Base-by-base conservation (phyloP, 2,888 invertebrate genomes). In the Phaonia tiefii region DNA sequence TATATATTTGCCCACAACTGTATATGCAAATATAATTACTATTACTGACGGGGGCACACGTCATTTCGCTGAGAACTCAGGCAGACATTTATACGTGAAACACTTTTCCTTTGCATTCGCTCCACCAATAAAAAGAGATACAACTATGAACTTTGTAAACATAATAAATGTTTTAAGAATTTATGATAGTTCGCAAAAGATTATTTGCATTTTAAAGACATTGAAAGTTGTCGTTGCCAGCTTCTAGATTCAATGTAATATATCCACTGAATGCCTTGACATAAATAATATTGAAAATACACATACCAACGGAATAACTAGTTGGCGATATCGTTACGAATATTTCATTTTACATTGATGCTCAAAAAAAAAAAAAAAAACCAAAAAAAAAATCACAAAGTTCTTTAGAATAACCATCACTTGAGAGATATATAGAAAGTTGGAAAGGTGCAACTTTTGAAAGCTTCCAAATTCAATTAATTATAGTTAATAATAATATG, bases 161-260 rank as follows among this genome's bases (percentile, higher is more conserved):
- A 75, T 58, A 56, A 76, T 54, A 25, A 54, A 42, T 75, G 26
- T 63, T 79, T 67, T 39, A n/a, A 71, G 54, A 67, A 60, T 75
- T 79, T 72, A 67, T 58, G 60, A 60, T 78, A 77, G 71, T 75
- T 67, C 39, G 37, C 39, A 69, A 69, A 13, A 69, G 69, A 69
- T 69, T 69, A 69, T 54, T 81, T 75, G 20, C 67, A 77, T 69
- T 63, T 54, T 20, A 39, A 66, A 26, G 56, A 78, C 72, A 67
- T 69, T 78, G 78, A 81, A 81, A 81, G 78, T 78, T 81, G 81
- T 78, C 31, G n/a, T 31, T 8, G 31, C 4, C 31, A 31, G 31
- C 31, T 31, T 31, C 4, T 8, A 31, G 8, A 31, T 31, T 5
- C 31, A 5, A 31, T 31, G 31, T 31, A 31, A 31, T 31, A n/a